Evolutionary conservation across 2,113 vertebrate genomes (phyloP).

Genomic region (Scolopax mira): DNA sequence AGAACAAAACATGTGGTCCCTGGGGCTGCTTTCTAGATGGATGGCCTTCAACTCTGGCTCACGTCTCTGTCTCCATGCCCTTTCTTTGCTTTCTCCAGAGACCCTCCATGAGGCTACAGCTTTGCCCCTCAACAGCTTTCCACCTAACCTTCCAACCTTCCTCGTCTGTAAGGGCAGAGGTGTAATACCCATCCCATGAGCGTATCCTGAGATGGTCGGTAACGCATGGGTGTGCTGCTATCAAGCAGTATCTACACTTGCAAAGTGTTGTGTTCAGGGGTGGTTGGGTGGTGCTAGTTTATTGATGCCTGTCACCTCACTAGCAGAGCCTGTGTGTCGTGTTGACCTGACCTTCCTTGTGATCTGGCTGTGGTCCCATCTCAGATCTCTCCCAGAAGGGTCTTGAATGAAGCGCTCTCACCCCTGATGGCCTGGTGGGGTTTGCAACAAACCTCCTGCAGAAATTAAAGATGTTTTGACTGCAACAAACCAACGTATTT

Average conservation of each 20-base stretch:
- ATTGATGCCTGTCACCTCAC: accelerated
- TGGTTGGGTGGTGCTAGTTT: background rate
- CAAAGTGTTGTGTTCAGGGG: background rate
- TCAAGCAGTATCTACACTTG: background rate
- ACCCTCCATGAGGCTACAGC: accelerated
- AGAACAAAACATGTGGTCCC: background rate
- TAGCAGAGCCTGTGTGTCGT: background rate
- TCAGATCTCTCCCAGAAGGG: background rate
- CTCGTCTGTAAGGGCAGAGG: accelerated
- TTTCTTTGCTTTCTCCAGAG: background rate
- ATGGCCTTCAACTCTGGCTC: background rate
- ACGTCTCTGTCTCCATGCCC: background rate
- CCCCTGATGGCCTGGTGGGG: background rate
- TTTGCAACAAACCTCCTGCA: background rate
- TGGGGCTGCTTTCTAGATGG: background rate
- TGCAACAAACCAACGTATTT: background rate
- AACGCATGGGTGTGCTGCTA: background rate
- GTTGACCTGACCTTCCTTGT: accelerated
- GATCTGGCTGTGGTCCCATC: background rate
- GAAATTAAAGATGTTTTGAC: background rate
- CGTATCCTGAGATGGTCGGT: accelerated
- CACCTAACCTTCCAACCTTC: accelerated
- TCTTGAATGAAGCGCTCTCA: background rate
- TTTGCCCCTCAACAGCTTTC: background rate
- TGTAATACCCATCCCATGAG: background rate